Base-by-base conservation (phyloP, 2,797 vertebrate genomes). In the Sebastes iracundus region DNA sequence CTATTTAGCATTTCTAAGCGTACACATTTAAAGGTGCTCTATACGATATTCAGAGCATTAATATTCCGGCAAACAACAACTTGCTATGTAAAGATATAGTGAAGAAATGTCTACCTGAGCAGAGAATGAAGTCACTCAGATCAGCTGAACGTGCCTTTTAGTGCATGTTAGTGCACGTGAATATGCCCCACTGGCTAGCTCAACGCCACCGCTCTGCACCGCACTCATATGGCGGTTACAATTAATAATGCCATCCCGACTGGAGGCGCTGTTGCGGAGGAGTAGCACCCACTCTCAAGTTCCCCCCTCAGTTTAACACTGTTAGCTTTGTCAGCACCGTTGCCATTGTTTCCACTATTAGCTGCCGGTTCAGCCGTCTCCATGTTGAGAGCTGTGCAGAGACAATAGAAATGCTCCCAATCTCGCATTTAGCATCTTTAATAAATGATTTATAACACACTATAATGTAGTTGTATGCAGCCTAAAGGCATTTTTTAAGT, bases 231-330 rank as follows among this genome's bases (percentile, higher is more conserved):
- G 7, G 42, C 18, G 0, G 42, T 4, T 49, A 18, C 0, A 49
- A 20, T 8, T 4, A 20, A 20, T 49, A 49, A 49, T 49, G 42
- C 16, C 42, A 49, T 49, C 16, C 16, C 16, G 42, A 49, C 42
- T 0, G 1, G 0, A 0, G 42, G 42, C 3, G 16, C 16, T 20
- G 42, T 49, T 49, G 42, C 16, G 0, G 16, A 49, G 0, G 42
- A 18, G 42, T 46, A 46, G 16, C 16, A 46, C 16, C 42, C 42
- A 46, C 42, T 0, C 16, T 46, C 42, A 0, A 18, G 42, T 0
- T 0, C 2, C 14, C 14, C 38, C 13, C 5, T 0, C 38, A 46
- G 14, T 0, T 46, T 46, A 46, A 46, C 6, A 46, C 42, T 46
- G 42, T 46, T 18, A 46, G 0, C 42, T 46, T 6, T 46, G 42